Evolutionary conservation across 2,888 invertebrate genomes (phyloP).

Genomic region (Dichetophora obliterata): DNA sequence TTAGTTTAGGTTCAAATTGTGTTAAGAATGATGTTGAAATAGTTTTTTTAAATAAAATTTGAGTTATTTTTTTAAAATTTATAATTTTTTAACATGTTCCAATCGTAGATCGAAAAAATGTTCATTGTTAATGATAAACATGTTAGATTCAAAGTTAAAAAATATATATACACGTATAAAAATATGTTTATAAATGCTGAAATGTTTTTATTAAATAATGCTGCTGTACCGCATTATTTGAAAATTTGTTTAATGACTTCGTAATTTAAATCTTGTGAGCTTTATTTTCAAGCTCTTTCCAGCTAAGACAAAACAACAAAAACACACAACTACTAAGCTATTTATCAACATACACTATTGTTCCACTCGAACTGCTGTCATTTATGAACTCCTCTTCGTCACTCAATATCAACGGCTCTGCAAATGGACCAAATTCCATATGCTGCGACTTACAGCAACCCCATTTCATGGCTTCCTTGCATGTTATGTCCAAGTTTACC

Average conservation of each 20-base stretch:
- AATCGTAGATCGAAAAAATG: too few relatives aligned
- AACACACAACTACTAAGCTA: background rate
- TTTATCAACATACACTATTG: conserved; percentile 40
- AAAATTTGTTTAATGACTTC: background rate
- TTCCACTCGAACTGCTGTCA: conserved; percentile 38
- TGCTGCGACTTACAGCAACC: conserved; percentile 57
- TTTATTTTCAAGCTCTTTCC: background rate
- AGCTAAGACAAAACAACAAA: background rate
- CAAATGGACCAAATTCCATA: conserved; percentile 55
- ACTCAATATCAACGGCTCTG: conserved; percentile 36
- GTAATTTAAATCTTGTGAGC: background rate
- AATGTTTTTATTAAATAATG: background rate
- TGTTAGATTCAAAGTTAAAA: background rate
- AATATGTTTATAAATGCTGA: background rate
- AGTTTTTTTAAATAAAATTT: too few relatives aligned
- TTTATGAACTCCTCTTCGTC: conserved; percentile 40
- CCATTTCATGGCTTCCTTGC: conserved; percentile 58
- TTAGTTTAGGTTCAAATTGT: too few relatives aligned
- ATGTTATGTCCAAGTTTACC: conserved; percentile 53
- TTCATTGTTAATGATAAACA: background rate
- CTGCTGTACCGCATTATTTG: background rate
- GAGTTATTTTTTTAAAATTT: too few relatives aligned
- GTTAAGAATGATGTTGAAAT: too few relatives aligned
- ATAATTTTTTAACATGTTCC: too few relatives aligned
- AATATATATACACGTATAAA: background rate